Conservation (phyloP, 2,797 vertebrate species). For the Sitta carolinensis region DNA sequence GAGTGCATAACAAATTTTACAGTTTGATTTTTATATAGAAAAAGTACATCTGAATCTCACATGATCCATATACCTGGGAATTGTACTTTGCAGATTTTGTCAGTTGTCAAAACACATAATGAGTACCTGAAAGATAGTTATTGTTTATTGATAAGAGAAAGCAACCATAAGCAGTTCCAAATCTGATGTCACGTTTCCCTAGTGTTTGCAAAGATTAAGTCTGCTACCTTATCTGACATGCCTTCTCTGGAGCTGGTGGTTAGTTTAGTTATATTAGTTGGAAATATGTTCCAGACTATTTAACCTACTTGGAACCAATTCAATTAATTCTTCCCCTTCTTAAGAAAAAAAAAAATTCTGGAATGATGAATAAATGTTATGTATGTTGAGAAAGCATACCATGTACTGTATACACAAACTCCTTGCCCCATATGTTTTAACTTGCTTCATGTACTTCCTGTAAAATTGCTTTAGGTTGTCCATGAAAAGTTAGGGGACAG, state of each 20-base stretch:
- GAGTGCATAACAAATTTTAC: not conserved
- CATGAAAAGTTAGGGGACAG: not conserved
- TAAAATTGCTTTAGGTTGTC: not conserved
- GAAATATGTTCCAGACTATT: not conserved
- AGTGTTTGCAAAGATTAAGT: not conserved
- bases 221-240: not conserved
- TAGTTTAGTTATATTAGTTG: not conserved
- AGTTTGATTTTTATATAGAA: not conserved
- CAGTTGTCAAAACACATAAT: not conserved
- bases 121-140: not conserved
- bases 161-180: not conserved
- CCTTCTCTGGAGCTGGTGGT: not conserved
- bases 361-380: not conserved
- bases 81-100: not conserved
- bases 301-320: not conserved
- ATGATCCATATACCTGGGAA: not conserved
- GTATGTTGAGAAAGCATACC: not conserved
- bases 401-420: not conserved
- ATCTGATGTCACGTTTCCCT: not conserved
- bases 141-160: not conserved
- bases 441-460: not conserved
- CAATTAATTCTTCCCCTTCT: not conserved
- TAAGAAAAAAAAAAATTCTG: not conserved
- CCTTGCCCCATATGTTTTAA: not conserved
- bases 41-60: not conserved